Conservation (phyloP, 92 coral and sea anemone genomes). For the Chrysogorgia sp. region DNA sequence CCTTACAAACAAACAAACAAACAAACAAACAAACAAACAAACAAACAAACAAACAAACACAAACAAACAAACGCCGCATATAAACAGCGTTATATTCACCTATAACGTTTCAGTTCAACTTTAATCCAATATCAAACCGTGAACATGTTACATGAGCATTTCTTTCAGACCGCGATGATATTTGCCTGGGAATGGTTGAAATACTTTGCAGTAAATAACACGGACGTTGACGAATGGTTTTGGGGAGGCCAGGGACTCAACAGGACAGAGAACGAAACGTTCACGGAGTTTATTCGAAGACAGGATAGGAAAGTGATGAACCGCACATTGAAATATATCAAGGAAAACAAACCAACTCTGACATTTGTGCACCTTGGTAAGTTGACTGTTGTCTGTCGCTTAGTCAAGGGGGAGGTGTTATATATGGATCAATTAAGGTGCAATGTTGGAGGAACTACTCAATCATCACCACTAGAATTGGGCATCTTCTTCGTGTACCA, state of each 20-base stretch:
- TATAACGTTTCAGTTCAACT: too few species aligned
- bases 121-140: neutral
- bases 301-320: neutral
- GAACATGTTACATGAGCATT: neutral
- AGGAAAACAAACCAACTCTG: neutral
- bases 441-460: too few species aligned
- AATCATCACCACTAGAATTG: too few species aligned
- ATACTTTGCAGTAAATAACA: slow-evolving; percentile 2
- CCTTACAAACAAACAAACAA: too few species aligned
- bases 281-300: neutral
- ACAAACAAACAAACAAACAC: too few species aligned
- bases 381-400: neutral
- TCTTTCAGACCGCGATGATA: slow-evolving; percentile 18
- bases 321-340: neutral
- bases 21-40: too few species aligned
- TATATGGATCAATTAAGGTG: neutral
- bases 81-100: too few species aligned
- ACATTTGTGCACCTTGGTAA: slow-evolving; percentile 22
- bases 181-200: slow-evolving; percentile 29
- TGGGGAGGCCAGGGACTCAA: neutral
- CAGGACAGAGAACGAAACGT: neutral
- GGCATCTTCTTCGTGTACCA: too few species aligned
- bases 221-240: slow-evolving; percentile 17
- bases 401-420: neutral
- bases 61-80: too few species aligned